Percentiles rank a stretch among this genome's conserved stretches.
Conservation (phyloP, 2,888 invertebrate genomes). For the Diplolepis rosae region DNA sequence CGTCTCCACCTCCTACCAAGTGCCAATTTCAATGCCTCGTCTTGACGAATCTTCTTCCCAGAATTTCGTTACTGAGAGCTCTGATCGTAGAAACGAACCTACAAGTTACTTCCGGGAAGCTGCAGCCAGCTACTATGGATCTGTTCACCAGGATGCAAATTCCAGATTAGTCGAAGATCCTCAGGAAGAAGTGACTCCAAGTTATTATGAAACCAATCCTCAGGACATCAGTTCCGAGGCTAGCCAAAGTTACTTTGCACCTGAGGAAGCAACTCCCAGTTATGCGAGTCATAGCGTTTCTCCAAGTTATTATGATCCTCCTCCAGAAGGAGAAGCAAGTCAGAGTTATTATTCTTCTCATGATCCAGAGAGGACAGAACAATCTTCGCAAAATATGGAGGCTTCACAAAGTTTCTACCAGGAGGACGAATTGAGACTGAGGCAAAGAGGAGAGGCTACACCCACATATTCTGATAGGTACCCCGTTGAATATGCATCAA, state of each 20-base stretch:
- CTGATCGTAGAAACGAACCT: slow-evolving; percentile 63
- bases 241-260: slow-evolving; percentile 67
- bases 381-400: slow-evolving; percentile 64
- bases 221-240: slow-evolving; percentile 60
- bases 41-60: slow-evolving; percentile 66
- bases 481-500: slow-evolving; percentile 66
- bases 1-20: slow-evolving; percentile 69
- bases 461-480: slow-evolving; percentile 68
- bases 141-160: slow-evolving; percentile 55
- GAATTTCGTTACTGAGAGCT: slow-evolving; percentile 67
- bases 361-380: slow-evolving; percentile 59
- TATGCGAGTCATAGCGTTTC: slow-evolving; percentile 64
- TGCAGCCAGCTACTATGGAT: slow-evolving; percentile 64
- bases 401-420: slow-evolving; percentile 70
- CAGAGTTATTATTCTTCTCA: slow-evolving; percentile 68
- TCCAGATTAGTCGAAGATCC: slow-evolving; percentile 59
- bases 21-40: slow-evolving; percentile 67
- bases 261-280: slow-evolving; percentile 63
- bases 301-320: slow-evolving; percentile 65
- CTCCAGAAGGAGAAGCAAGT: slow-evolving; percentile 67
- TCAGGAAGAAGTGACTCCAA: slow-evolving; percentile 65
- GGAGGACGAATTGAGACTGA: slow-evolving; percentile 59
- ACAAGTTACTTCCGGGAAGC: slow-evolving; percentile 67
- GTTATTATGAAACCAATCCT: slow-evolving; percentile 63
- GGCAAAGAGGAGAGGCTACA: slow-evolving; percentile 66